A percentile compares a stretch with the other conserved stretches of the same genome.
Conservation (phyloP, 1,140 invertebrate species). For the Scaptomyza montana region DNA sequence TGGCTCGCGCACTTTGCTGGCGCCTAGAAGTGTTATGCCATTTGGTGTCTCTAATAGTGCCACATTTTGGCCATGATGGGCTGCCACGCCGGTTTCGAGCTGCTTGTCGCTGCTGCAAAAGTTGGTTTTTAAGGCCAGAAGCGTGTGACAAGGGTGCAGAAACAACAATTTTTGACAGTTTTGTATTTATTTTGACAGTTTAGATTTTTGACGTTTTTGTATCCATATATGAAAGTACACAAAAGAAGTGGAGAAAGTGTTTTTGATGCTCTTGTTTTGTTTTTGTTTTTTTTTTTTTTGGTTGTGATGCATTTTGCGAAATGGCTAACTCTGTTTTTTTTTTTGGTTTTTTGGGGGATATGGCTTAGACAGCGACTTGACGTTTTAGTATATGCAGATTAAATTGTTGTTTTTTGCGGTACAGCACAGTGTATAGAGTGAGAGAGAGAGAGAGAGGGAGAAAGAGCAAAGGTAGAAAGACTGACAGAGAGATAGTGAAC, state of each 20-base stretch:
- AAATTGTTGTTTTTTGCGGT: constrained; percentile 41
- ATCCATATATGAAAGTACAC: constrained; percentile 69
- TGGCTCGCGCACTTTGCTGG: constrained; percentile 53
- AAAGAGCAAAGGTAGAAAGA: constrained; percentile 31
- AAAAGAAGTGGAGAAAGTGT: constrained; percentile 50
- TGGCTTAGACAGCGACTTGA: constrained; percentile 68
- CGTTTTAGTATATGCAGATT: constrained; percentile 75
- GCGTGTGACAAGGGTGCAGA: constrained; percentile 9
- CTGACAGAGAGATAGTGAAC: constrained; percentile 21
- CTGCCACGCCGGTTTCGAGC: constrained; percentile 47
- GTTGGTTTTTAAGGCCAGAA: neutral
- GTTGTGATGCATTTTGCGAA: constrained; percentile 71
- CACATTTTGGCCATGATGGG: constrained; percentile 71
- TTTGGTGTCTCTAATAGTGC: constrained; percentile 77
- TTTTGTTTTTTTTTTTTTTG: constrained; percentile 4
- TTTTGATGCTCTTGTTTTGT: constrained; percentile 29
- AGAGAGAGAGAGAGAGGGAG: neutral
- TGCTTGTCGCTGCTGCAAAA: constrained; percentile 56
- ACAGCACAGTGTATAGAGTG: constrained; percentile 33
- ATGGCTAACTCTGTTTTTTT: constrained; percentile 57
- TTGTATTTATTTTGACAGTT: constrained; percentile 45
- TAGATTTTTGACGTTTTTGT: constrained; percentile 28
- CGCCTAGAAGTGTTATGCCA: constrained; percentile 72
- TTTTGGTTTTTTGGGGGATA: constrained; percentile 11
- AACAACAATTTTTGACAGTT: constrained; percentile 45